phyloP scores from a whole-genome alignment of 2,797 vertebrate genomes.

The Microctenopoma steveboyesi region DNA sequence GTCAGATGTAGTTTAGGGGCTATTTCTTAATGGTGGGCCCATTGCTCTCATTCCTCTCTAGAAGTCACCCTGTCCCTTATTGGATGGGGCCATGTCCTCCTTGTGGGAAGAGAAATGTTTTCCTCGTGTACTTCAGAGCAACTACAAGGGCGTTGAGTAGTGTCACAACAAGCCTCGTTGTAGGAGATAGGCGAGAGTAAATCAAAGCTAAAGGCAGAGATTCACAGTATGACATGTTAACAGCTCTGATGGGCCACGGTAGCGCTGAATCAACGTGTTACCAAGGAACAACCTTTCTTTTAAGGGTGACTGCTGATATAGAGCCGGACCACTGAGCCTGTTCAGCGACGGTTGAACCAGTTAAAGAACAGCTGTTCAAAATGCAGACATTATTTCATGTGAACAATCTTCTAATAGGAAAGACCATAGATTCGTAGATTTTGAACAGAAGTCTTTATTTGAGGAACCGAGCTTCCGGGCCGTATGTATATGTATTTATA shows the following conservation, averaged over 20 bases:
- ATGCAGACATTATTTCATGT: too few relatives aligned
- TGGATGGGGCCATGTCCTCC: slow-evolving; percentile 51
- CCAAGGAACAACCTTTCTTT: too few relatives aligned
- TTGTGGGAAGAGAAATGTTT: slow-evolving; percentile 68
- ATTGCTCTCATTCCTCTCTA: slow-evolving; percentile 63
- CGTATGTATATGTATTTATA: too few relatives aligned
- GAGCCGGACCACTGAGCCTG: too few relatives aligned
- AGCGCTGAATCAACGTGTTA: background rate
- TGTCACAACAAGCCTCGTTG: slow-evolving; percentile 52
- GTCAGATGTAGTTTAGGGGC: slow-evolving; percentile 82
- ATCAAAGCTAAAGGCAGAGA: slow-evolving; percentile 43
- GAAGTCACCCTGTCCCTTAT: slow-evolving; percentile 44
- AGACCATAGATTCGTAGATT: too few relatives aligned
- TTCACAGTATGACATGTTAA: slow-evolving; percentile 39
- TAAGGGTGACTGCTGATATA: too few relatives aligned
- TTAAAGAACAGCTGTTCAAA: too few relatives aligned
- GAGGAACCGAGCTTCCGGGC: too few relatives aligned
- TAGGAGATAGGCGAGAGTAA: slow-evolving; percentile 20
- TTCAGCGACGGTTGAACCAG: too few relatives aligned
- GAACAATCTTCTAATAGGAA: too few relatives aligned
- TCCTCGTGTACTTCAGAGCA: slow-evolving; percentile 45
- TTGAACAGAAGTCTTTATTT: too few relatives aligned
- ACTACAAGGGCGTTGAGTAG: slow-evolving; percentile 30
- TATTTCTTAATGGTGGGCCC: slow-evolving; percentile 79
- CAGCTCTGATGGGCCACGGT: slow-evolving; percentile 27